phyloP scores from a whole-genome alignment of 2,113 vertebrate species.

The Herpetotheres cachinnans region DNA sequence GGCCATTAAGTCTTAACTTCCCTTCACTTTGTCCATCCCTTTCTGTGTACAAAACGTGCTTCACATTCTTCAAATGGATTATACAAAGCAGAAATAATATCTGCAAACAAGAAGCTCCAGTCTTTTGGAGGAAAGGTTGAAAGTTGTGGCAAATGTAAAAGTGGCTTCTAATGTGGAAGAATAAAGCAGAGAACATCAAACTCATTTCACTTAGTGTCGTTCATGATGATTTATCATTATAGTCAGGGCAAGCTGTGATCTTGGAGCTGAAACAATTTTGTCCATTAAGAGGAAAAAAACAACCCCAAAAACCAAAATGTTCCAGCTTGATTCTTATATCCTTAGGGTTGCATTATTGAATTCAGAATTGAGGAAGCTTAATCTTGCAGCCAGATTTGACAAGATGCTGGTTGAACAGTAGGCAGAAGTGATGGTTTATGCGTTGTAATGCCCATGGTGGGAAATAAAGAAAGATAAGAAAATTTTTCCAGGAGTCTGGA shows the following conservation, averaged over 20 bases:
- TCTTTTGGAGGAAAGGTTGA: slow-evolving; percentile 48
- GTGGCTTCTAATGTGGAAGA: slow-evolving; percentile 44
- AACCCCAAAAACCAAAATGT: slow-evolving; percentile 48
- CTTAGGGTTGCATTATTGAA: slow-evolving; percentile 77
- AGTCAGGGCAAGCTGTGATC: slow-evolving; percentile 59
- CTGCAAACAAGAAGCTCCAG: slow-evolving; percentile 35
- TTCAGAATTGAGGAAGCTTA: slow-evolving; percentile 75
- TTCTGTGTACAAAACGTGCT: neutral
- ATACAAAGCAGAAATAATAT: slow-evolving; percentile 32
- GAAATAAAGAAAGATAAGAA: slow-evolving; percentile 37
- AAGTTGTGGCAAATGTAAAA: slow-evolving; percentile 65
- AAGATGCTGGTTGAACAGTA: slow-evolving; percentile 67
- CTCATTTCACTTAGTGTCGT: slow-evolving; percentile 71
- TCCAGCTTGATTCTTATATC: slow-evolving; percentile 72
- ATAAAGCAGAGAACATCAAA: slow-evolving; percentile 67
- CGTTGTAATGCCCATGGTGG: slow-evolving; percentile 40
- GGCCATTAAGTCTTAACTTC: neutral
- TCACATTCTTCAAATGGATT: neutral
- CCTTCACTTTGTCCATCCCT: neutral
- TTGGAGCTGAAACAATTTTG: slow-evolving; percentile 72
- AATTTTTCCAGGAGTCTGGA: slow-evolving; percentile 46
- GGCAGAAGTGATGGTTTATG: slow-evolving; percentile 63
- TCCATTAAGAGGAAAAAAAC: slow-evolving; percentile 48
- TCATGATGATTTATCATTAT: slow-evolving; percentile 64
- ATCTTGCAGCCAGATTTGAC: slow-evolving; percentile 78